Evolutionary conservation across 2,113 vertebrate genomes (phyloP).

Genomic region (Bubalus kerabau): DNA sequence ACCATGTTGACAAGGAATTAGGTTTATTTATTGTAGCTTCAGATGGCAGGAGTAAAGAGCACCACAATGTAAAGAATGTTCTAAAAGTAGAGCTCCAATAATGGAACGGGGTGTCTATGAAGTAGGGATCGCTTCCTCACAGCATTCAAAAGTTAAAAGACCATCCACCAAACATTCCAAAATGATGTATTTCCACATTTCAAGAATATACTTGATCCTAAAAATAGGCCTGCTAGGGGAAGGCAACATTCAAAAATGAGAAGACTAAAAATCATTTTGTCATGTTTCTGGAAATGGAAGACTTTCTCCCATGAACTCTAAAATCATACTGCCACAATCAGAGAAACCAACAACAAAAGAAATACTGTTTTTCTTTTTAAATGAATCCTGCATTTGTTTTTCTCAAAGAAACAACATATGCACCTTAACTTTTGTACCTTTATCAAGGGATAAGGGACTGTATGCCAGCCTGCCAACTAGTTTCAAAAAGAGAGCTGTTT

Average conservation of each 20-base stretch:
- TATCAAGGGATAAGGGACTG: conserved; percentile 13
- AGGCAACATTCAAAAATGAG: conserved; percentile 24
- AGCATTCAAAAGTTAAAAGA: conserved; percentile 16
- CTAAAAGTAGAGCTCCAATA: conserved; percentile 20
- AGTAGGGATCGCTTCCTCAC: not conserved
- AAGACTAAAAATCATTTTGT: conserved; percentile 26
- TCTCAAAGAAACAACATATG: conserved; percentile 31
- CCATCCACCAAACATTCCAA: not conserved
- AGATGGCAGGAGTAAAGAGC: conserved; percentile 24
- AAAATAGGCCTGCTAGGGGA: not conserved
- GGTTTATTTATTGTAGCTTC: conserved; percentile 22
- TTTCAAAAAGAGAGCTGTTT: conserved; percentile 30
- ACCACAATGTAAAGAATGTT: conserved; percentile 35
- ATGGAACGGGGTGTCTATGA: not conserved
- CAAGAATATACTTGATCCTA: not conserved
- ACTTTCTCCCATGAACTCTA: not conserved
- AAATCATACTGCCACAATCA: not conserved
- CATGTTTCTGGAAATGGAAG: conserved; percentile 5
- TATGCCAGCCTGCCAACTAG: not conserved
- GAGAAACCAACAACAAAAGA: conserved; percentile 36
- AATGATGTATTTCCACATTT: conserved; percentile 1
- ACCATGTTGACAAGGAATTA: not conserved
- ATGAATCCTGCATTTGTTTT: conserved; percentile 43
- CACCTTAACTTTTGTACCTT: conserved; percentile 36
- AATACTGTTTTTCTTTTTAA: conserved; percentile 28